Evolutionary conservation across 1,140 invertebrate genomes (phyloP).

Genomic region (Eupeodes corollae): DNA sequence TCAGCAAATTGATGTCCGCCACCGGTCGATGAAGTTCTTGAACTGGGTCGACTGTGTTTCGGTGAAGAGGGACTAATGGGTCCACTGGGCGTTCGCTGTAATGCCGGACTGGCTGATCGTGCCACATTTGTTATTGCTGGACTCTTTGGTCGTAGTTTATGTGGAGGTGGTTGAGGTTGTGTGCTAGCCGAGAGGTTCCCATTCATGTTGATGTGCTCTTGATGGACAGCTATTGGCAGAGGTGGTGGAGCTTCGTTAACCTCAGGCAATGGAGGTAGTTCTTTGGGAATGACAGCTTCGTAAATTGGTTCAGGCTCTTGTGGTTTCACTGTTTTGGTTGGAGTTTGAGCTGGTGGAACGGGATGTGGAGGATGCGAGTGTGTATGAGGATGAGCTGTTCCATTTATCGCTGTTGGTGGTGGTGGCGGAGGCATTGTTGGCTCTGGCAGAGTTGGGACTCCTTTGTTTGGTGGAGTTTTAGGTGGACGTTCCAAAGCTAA

Average conservation of each 20-base stretch:
- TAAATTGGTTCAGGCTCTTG: constrained; percentile 61
- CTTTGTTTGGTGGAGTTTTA: constrained; percentile 31
- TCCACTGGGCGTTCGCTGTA: constrained; percentile 2
- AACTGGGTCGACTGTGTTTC: constrained; percentile 36
- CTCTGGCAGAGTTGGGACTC: constrained; percentile 54
- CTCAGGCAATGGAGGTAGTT: constrained; percentile 15
- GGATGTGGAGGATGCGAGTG: constrained; percentile 19
- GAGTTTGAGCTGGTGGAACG: constrained; percentile 21
- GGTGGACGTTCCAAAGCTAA: constrained; percentile 29
- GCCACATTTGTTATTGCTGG: constrained; percentile 12
- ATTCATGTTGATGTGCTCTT: background rate
- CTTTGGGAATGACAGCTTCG: constrained; percentile 64
- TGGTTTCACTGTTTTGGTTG: constrained; percentile 25
- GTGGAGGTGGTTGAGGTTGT: background rate
- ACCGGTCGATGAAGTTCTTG: constrained; percentile 22
- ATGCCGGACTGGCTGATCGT: constrained; percentile 12
- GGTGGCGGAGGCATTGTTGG: constrained; percentile 59
- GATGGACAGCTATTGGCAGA: constrained; percentile 4
- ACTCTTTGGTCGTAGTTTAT: constrained; percentile 32
- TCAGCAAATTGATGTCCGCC: constrained; percentile 35
- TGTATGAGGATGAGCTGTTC: constrained; percentile 16
- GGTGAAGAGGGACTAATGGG: constrained; percentile 25
- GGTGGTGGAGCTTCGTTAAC: background rate
- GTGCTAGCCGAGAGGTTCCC: background rate
- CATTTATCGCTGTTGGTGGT: constrained; percentile 33